Conservation (phyloP, 2,888 invertebrate species). For the Tromatobia lineatoria region DNA sequence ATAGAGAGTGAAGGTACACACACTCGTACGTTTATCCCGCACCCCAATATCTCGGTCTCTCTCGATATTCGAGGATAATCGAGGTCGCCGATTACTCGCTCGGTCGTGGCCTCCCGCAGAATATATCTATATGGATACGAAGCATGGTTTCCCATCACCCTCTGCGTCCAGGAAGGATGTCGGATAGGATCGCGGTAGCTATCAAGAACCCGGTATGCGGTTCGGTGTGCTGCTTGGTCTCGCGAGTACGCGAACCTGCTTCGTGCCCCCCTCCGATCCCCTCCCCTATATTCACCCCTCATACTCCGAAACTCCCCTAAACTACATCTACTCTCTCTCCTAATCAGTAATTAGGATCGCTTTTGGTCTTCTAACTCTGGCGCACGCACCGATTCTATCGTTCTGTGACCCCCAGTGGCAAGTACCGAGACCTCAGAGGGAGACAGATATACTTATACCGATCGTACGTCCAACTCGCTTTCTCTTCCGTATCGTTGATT, state of each 20-base stretch:
- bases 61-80: constrained; percentile 67
- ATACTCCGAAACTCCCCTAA: neutral
- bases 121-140: constrained; percentile 15
- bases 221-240: constrained; percentile 58
- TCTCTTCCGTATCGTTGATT: too few species aligned
- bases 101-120: constrained; percentile 38
- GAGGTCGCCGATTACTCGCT: constrained; percentile 63
- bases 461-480: too few species aligned
- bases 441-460: neutral
- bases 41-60: constrained; percentile 29
- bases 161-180: constrained; percentile 62
- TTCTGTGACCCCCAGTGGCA: constrained; percentile 41
- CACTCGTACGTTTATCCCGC: constrained; percentile 28
- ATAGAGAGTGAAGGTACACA: neutral
- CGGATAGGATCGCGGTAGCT: constrained; percentile 65
- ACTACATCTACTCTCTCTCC: constrained; percentile 61
- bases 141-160: constrained; percentile 53
- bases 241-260: constrained; percentile 46
- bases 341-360: constrained; percentile 82
- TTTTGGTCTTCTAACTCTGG: constrained; percentile 59
- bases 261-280: constrained; percentile 60
- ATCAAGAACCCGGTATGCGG: constrained; percentile 65
- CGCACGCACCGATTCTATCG: constrained; percentile 69
- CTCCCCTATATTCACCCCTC: neutral
- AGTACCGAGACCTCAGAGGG: constrained; percentile 29